Percentiles rank a stretch among this genome's conserved stretches.
phyloP scores from a whole-genome alignment of 2,113 vertebrate species.

The Poecile atricapillus region DNA sequence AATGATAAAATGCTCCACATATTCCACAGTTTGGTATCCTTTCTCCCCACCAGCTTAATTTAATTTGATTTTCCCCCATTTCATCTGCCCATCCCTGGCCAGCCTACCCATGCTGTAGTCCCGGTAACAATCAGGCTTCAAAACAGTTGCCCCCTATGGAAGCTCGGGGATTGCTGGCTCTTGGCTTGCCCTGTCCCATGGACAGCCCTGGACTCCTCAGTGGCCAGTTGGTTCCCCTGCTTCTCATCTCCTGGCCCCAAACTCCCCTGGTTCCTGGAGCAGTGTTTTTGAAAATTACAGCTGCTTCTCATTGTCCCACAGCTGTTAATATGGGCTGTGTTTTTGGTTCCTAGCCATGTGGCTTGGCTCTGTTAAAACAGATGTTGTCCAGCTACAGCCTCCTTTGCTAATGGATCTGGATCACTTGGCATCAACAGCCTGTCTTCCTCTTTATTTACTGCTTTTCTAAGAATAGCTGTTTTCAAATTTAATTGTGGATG shows the following conservation, averaged over 20 bases:
- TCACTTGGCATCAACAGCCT: not conserved
- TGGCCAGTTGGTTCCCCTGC: not conserved
- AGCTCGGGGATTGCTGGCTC: not conserved
- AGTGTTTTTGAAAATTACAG: not conserved
- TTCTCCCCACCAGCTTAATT: not conserved
- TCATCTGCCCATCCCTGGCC: not conserved
- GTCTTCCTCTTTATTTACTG: slow-evolving; percentile 40
- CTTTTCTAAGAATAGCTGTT: slow-evolving; percentile 36
- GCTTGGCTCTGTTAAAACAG: not conserved
- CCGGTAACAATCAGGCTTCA: not conserved
- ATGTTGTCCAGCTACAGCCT: slow-evolving; percentile 31
- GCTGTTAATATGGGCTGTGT: not conserved
- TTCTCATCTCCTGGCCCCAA: not conserved
- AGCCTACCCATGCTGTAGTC: not conserved
- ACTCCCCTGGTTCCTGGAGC: not conserved
- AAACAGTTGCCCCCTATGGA: not conserved
- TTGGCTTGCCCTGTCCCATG: not conserved
- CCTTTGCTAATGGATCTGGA: not conserved
- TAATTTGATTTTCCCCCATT: not conserved
- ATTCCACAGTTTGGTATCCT: not conserved
- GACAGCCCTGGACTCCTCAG: not conserved
- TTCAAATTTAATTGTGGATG: slow-evolving; percentile 19
- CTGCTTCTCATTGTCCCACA: not conserved
- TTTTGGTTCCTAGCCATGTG: slow-evolving; percentile 23
- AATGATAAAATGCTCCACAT: not conserved